These are phyloP conservation scores for Amphimallon solstitiale DNA, from an alignment of 2,888 invertebrate species.

Conservation along the genomic window DNA sequence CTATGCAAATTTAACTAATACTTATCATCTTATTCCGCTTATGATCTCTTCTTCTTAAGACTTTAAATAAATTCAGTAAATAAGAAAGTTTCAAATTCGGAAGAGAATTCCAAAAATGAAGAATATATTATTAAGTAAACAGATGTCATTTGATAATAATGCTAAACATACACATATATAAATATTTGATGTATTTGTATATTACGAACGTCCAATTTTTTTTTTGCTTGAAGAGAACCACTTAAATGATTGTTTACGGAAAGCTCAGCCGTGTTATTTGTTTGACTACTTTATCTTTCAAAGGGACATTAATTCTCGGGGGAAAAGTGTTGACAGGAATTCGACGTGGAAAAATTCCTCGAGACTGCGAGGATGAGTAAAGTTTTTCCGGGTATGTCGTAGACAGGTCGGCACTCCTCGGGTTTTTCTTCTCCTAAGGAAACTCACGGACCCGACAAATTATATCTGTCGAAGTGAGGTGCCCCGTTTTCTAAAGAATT, in stretches of 20 bases:
- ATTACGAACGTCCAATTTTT: too few relatives aligned
- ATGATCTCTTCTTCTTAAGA: too few relatives aligned
- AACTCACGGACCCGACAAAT: conserved; percentile 14
- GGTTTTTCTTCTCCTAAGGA: neutral
- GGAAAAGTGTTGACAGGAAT: conserved; percentile 27
- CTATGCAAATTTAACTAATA: too few relatives aligned
- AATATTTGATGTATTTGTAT: too few relatives aligned
- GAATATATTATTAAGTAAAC: too few relatives aligned
- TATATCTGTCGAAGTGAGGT: conserved; percentile 14
- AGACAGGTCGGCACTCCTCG: neutral
- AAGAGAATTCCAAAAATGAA: too few relatives aligned
- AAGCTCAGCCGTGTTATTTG: conserved; percentile 21
- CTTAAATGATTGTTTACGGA: conserved; percentile 23
- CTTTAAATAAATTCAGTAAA: too few relatives aligned
- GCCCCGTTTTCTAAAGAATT: conserved; percentile 11
- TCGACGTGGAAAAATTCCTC: conserved; percentile 30
- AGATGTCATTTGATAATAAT: too few relatives aligned
- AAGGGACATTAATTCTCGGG: conserved; percentile 25
- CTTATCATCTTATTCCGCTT: too few relatives aligned
- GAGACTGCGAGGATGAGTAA: conserved; percentile 2
- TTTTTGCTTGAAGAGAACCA: neutral
- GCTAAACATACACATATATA: too few relatives aligned
- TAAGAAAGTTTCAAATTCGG: too few relatives aligned
- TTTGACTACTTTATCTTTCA: conserved; percentile 29
- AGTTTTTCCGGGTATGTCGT: conserved; percentile 4